A percentile compares a stretch with the other conserved stretches of the same genome.
Evolutionary conservation across 2,113 vertebrate genomes (phyloP).

Genomic region (Gymnocephalus cernua): DNA sequence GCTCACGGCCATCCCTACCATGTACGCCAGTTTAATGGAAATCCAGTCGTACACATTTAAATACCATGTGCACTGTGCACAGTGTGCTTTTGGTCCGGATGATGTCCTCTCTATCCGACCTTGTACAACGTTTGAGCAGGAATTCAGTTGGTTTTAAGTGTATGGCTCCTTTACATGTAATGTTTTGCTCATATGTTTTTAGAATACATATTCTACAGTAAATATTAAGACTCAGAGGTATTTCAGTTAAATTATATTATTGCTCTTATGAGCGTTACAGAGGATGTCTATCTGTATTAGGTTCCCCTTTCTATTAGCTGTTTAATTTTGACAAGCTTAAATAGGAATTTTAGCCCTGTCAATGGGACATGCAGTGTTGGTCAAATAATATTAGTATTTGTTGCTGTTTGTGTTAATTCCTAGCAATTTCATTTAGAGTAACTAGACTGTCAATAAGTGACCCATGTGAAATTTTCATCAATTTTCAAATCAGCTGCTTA

Average conservation of each 20-base stretch:
- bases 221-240: too few species aligned
- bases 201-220: too few species aligned
- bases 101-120: background rate
- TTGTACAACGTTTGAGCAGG: background rate
- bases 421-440: background rate
- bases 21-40: background rate
- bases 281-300: background rate
- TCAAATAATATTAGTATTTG: background rate
- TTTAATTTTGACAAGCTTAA: background rate
- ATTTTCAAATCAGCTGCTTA: slow-evolving; percentile 18
- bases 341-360: background rate
- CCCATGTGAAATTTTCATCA: background rate
- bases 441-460: background rate
- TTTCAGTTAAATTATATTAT: background rate
- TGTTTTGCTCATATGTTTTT: background rate
- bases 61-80: background rate
- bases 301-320: background rate
- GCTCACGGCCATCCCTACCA: too few species aligned
- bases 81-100: background rate
- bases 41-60: background rate
- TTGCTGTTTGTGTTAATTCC: background rate
- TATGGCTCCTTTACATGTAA: background rate
- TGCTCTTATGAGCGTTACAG: background rate
- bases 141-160: background rate
- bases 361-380: background rate